Percentiles rank a stretch among this genome's conserved stretches.
phyloP scores from a whole-genome alignment of 1,140 invertebrate species.

The Eupristina koningsbergeri region DNA sequence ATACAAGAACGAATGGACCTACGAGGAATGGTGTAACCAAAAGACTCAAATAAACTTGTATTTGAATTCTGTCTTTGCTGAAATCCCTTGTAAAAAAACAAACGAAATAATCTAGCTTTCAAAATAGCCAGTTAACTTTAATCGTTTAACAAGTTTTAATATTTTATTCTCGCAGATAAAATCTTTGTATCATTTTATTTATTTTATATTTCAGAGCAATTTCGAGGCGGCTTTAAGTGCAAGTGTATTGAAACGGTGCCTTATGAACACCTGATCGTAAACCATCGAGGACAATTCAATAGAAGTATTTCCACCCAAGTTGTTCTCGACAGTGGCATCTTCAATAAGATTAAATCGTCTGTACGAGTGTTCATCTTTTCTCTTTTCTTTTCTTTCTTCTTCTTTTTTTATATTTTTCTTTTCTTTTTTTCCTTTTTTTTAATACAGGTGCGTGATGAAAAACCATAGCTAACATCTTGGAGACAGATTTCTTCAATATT shows the following conservation, averaged over 20 bases:
- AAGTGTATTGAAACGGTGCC: not conserved
- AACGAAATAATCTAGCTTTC: no score
- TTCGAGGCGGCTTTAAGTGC: not conserved
- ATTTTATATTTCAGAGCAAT: not conserved
- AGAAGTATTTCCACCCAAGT: not conserved
- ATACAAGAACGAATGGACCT: not conserved
- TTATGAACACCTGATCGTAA: slow-evolving; percentile 20
- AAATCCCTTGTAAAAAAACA: not conserved
- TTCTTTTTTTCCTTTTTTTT: not conserved
- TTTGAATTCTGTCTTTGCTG: not conserved
- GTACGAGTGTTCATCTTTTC: no score
- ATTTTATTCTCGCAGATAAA: not conserved
- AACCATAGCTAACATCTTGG: not conserved
- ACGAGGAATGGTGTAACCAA: not conserved
- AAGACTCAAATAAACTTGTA: not conserved
- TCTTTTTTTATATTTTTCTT: no score
- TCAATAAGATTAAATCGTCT: slow-evolving; percentile 18
- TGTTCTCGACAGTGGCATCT: not conserved
- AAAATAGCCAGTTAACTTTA: not conserved
- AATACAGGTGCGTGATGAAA: slow-evolving; percentile 1
- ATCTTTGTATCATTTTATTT: not conserved
- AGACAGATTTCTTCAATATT: not conserved
- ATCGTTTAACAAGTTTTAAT: not conserved
- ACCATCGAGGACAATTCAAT: slow-evolving; percentile 14
- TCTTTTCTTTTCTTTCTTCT: no score